phyloP scores from a whole-genome alignment of 2,113 vertebrate species.

The Ondatra zibethicus region DNA sequence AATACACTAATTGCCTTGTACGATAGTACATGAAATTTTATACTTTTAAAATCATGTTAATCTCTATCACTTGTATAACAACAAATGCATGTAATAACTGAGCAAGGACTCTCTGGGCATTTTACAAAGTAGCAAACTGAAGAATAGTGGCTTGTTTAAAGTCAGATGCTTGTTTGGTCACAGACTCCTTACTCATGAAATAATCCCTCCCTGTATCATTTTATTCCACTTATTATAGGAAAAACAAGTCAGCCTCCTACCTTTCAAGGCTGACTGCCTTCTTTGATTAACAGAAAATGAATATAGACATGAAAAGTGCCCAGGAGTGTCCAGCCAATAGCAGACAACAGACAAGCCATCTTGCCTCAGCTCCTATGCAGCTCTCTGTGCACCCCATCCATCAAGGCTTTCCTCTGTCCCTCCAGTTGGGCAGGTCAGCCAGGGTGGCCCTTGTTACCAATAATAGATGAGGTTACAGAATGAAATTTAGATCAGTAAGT shows the following conservation, averaged over 20 bases:
- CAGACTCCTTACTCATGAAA: neutral
- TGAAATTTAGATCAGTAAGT: conserved; percentile 66
- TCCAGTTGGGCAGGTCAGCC: neutral
- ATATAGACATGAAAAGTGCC: neutral
- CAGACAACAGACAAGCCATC: neutral
- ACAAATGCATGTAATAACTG: neutral
- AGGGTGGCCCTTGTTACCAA: conserved; percentile 48
- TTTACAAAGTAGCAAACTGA: conserved; percentile 29
- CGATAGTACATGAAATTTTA: neutral
- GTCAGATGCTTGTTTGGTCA: neutral
- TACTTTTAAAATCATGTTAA: neutral
- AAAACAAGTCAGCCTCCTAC: neutral
- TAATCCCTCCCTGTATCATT: neutral
- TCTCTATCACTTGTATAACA: neutral
- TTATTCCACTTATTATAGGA: neutral
- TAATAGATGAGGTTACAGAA: conserved; percentile 53
- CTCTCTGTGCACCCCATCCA: neutral
- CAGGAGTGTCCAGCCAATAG: neutral
- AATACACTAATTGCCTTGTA: neutral
- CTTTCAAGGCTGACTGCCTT: neutral
- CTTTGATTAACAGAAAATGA: conserved; percentile 30
- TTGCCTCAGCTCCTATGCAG: neutral
- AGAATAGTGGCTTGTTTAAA: conserved; percentile 5
- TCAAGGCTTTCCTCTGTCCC: neutral
- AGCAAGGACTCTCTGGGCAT: conserved; percentile 1